Evolutionary conservation across 2,888 invertebrate genomes (phyloP).

Genomic region (Megastigmus dorsalis): DNA sequence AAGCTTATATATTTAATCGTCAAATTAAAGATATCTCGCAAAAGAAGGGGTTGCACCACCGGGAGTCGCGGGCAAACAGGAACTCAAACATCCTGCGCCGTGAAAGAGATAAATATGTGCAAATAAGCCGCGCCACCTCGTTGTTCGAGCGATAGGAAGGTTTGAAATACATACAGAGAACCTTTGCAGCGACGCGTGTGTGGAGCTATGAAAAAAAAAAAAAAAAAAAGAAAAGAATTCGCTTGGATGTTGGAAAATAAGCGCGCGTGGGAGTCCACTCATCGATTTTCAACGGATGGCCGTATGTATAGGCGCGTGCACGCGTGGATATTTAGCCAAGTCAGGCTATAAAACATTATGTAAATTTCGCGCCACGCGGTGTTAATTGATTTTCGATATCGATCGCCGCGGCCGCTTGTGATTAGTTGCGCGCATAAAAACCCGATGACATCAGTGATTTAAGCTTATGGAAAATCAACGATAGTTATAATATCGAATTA

Average conservation of each 20-base stretch:
- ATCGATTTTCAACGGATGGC: neutral
- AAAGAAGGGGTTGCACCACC: conserved; percentile 26
- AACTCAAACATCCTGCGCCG: conserved; percentile 47
- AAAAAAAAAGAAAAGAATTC: neutral
- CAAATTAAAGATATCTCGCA: conserved; percentile 35
- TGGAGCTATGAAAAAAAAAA: neutral
- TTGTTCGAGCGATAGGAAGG: conserved; percentile 15
- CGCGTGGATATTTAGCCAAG: neutral
- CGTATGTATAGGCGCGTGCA: no score
- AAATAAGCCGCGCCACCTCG: conserved; percentile 42
- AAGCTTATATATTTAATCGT: conserved; percentile 28
- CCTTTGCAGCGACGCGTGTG: no score
- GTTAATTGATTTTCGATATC: conserved; percentile 50
- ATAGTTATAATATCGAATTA: neutral
- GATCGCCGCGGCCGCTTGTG: conserved; percentile 20
- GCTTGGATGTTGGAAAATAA: neutral
- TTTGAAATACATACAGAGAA: neutral
- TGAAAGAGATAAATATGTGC: conserved; percentile 44
- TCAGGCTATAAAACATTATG: conserved; percentile 24
- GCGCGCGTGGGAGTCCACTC: neutral
- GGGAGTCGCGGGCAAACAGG: conserved; percentile 37
- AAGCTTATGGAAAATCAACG: conserved; percentile 24
- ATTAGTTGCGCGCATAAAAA: conserved; percentile 20
- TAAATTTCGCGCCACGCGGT: conserved; percentile 9
- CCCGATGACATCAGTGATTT: conserved; percentile 37